Evolutionary conservation across 2,888 invertebrate genomes (phyloP).

Genomic region (Creontiades dilutus): DNA sequence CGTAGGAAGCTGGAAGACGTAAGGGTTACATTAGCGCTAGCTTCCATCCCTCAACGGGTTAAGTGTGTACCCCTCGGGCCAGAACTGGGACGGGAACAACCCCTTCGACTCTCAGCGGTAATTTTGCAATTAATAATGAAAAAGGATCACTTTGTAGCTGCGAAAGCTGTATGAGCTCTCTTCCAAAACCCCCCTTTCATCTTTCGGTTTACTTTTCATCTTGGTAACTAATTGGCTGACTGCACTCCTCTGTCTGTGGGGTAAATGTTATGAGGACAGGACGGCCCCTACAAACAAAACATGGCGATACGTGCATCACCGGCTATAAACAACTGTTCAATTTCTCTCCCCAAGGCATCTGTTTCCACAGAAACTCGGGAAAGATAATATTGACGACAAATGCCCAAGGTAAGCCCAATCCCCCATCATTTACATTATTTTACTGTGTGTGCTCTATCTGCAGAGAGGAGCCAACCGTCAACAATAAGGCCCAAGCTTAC

Average conservation of each 20-base stretch:
- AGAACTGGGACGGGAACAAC: neutral
- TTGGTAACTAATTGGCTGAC: neutral
- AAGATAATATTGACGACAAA: neutral
- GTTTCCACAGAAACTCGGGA: neutral
- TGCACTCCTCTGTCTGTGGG: neutral
- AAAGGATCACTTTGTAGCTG: constrained; percentile 40
- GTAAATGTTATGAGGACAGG: neutral
- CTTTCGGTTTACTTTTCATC: constrained; percentile 33
- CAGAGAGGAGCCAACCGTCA: no score
- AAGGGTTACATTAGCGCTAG: constrained; percentile 42
- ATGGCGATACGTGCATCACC: neutral
- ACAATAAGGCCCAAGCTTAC: no score
- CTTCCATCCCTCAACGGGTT: constrained; percentile 34
- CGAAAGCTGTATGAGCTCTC: constrained; percentile 14
- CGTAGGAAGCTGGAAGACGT: constrained; percentile 24
- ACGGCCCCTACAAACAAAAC: neutral
- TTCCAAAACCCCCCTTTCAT: neutral
- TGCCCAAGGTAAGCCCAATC: neutral
- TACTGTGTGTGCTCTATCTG: no score
- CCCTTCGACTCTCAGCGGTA: neutral
- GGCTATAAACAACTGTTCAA: neutral
- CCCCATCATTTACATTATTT: no score
- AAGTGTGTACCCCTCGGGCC: constrained; percentile 46
- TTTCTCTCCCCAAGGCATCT: neutral
- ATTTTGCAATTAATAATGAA: constrained; percentile 44